Evolutionary conservation across 2,797 vertebrate species (phyloP), one percentile per base, ranked within the genome.

Genomic region (Martes flavigula): DNA sequence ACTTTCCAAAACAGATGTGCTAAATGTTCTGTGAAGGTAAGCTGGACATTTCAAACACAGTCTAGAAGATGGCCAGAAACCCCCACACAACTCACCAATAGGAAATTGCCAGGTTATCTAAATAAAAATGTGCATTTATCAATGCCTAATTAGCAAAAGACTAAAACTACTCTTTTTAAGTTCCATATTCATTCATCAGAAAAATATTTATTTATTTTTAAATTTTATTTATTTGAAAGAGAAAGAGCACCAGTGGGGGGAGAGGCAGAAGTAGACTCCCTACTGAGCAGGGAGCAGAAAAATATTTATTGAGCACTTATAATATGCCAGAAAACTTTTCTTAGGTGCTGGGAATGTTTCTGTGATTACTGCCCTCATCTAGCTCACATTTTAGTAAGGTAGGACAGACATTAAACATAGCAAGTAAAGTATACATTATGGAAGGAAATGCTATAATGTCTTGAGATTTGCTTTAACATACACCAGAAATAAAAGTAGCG

Each of bases 391-490:
- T 20, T 83, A 87, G 54, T 46, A 82, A 60, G 25, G 9, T 15
- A 94, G 94, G n/a, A 32, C 3, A 87, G 48, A 73, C 30, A 79
- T 56, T 79, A 72, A 91, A 46, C 23, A 91, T 86, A 89, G 27
- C 13, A 96, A 96, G 14, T 51, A 86, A 89, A 91, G 79, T 3
- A 25, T n/a, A 77, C 11, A 48, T 6, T 32, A 43, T 78, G 2
- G 60, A 32, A 40, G 40, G 11, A 78, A 79, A 87, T 30, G 9
- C 3, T 18, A 40, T 38, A 72, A 46, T 46, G 48, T 43, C 21
- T 82, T 82, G 27, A 3, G 25, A 81, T 85, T 78, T 92, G 48
- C 27, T 92, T 91, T 96, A 84, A 91, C 93, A 90, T 81, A 48
- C 8, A 87, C 35, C 35, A 91, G 62, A 77, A 92, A 78, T 43